Base-by-base conservation (phyloP, 64 coral and sea anemone species). In the Montipora sp. region DNA sequence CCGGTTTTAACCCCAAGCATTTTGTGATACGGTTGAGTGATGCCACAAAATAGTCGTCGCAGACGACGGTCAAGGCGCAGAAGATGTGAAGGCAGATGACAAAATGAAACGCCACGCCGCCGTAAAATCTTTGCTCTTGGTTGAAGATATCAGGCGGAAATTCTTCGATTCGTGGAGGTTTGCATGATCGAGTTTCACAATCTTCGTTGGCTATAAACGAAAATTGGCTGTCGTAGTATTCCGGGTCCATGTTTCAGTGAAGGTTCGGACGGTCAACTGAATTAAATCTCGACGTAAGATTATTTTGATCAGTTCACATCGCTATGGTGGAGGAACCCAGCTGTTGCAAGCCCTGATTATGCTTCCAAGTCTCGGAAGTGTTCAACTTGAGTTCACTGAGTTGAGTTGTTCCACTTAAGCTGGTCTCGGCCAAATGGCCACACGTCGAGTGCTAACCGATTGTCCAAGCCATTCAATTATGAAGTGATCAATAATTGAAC, bases 71-170 rank as follows among this genome's bases (percentile, higher is more conserved):
- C 16, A 98, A 47, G 65, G 95, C 95, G 48, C 95, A 98, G 76
- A 98, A 98, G 18, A 98, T 94, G 59, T 98, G 92, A 63, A 98
- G 77, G 76, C 91, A 98, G 15, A 98, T 87, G 0, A 92, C 77
- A 43, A 98, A 13, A 44, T 98, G 95, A 11, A 98, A 71, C 22
- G 77, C 36, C 2, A 98, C 89, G 43, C 95, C 95, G 1, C 95
- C 95, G 46, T 98, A 92, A 51, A 92, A 98, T 60, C 95, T 83
- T 47, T 98, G 95, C 53, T 94, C 89, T 36, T 98, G 95, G 59
- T 19, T 98, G n/a, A 98, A 80, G 19, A 98, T 44, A 83, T 98
- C 95, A 14, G 95, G 95, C 16, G 95, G 95, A 87, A 98, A 98
- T 78, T 98, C 95, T 76, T 89, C 77, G 47, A 94, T 98, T 53